Evolutionary conservation across 2,797 vertebrate genomes (phyloP).

Genomic region (Chelonia mydas): DNA sequence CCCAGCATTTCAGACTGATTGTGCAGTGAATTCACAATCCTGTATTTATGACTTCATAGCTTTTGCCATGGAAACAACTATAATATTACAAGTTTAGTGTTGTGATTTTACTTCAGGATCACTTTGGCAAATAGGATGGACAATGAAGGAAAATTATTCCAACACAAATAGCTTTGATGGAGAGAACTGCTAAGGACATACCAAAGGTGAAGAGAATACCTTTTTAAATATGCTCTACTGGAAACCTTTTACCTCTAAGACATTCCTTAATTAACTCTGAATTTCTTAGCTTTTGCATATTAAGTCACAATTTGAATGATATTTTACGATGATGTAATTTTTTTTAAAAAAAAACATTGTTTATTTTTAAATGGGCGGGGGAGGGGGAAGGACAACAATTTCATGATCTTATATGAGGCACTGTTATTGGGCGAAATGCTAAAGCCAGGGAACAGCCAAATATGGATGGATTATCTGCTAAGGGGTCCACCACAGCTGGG

Average conservation of each 20-base stretch:
- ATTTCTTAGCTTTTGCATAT: background rate
- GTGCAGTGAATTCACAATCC: background rate
- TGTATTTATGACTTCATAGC: slow-evolving; percentile 6
- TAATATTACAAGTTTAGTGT: background rate
- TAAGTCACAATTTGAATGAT: background rate
- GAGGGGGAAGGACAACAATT: background rate
- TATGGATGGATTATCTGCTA: background rate
- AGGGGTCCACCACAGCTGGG: background rate
- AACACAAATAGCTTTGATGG: background rate
- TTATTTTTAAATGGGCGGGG: background rate
- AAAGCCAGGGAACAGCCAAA: background rate
- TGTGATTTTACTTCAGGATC: background rate
- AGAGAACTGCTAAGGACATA: background rate
- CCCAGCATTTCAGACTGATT: slow-evolving; percentile 10
- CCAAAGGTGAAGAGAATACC: fast-evolving
- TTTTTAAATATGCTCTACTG: background rate
- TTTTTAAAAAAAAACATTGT: background rate
- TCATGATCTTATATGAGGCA: background rate
- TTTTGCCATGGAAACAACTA: background rate
- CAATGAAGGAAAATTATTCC: background rate
- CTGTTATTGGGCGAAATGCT: background rate
- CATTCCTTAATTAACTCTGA: background rate
- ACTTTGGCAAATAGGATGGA: background rate
- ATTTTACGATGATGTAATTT: background rate
- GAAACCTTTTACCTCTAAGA: background rate